Evolutionary conservation across 1,140 invertebrate species (phyloP), one percentile per base, ranked within the genome.

Genomic region (Hydropsyche tenuis): DNA sequence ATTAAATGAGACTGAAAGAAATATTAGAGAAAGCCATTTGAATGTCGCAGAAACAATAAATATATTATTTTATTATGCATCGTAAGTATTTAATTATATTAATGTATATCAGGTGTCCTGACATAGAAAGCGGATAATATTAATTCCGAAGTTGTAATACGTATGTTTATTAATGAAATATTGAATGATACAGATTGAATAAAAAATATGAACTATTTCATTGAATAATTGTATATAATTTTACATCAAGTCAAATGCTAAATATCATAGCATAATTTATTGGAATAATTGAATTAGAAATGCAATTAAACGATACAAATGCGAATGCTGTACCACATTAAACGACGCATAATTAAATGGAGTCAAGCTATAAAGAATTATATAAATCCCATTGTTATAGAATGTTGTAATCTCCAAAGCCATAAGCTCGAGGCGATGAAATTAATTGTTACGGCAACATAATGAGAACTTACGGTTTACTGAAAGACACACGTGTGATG

Each of bases 321-420:
- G 56, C 23, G 56, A 60, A 25, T 12, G 56, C 22, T 60, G 9
- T 20, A 12, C 22, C 3, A 7, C 18, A 60, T 60, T 48, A 48
- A 60, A 2, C 9, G 11, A 11, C 23, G 23, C 56, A 60, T 25
- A 60, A 60, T 60, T 60, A 60, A 60, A 60, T 1, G 18, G 45
- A 12, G 45, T 48, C 12, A 48, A 2, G 27, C 22, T 22, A 70
- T 53, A 51, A 70, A 56, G 16, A 45, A 72, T 60, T 42, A 71
- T 62, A 71, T 71, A 71, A 71, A 71, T 62, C 43, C 69, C 23
- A 62, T 72, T 72, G 69, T 72, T 72, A 42, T 25, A 16, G 46
- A 63, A 63, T 63, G 65, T 69, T 25, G 51, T 70, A 70, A 70
- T 53, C 68, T 43, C 48, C 53, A 70, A 72, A 25, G 30, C 20